These are phyloP conservation scores for Setophaga kirtlandii DNA, from an alignment of 2,113 vertebrate genomes.

Conservation along the genomic window DNA sequence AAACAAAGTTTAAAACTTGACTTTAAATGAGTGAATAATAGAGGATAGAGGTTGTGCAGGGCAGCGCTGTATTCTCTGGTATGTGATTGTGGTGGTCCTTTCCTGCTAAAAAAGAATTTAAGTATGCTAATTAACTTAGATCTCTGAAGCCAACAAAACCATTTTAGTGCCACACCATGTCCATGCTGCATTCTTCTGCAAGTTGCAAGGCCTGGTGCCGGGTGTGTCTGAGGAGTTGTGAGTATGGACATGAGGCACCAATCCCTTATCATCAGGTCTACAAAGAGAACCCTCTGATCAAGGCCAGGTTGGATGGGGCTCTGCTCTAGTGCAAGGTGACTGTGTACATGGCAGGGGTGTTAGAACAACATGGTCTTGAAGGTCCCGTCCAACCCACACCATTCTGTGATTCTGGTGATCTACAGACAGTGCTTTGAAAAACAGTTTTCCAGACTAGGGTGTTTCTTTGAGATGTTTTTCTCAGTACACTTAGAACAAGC, in stretches of 20 bases:
- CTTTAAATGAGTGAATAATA: neutral
- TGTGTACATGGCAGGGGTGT: rapidly evolving
- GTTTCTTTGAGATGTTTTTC: neutral
- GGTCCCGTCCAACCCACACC: neutral
- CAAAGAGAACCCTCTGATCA: neutral
- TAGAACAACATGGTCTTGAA: neutral
- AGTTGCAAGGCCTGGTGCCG: neutral
- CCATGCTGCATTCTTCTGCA: neutral
- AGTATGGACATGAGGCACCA: rapidly evolving
- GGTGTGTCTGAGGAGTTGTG: neutral
- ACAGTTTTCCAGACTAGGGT: neutral
- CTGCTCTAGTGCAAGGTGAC: neutral
- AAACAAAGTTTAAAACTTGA: neutral
- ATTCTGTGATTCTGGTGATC: neutral
- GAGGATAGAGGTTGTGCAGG: neutral
- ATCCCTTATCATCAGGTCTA: neutral
- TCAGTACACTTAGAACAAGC: neutral
- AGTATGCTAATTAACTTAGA: neutral
- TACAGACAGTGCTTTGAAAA: neutral
- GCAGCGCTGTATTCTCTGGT: neutral
- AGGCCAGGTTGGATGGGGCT: neutral
- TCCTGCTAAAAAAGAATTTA: neutral
- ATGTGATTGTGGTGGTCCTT: neutral
- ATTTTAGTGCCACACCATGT: neutral
- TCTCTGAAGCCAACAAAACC: neutral